These are phyloP conservation scores for Theristicus caerulescens DNA, from an alignment of 2,113 vertebrate species.

Conservation along the genomic window DNA sequence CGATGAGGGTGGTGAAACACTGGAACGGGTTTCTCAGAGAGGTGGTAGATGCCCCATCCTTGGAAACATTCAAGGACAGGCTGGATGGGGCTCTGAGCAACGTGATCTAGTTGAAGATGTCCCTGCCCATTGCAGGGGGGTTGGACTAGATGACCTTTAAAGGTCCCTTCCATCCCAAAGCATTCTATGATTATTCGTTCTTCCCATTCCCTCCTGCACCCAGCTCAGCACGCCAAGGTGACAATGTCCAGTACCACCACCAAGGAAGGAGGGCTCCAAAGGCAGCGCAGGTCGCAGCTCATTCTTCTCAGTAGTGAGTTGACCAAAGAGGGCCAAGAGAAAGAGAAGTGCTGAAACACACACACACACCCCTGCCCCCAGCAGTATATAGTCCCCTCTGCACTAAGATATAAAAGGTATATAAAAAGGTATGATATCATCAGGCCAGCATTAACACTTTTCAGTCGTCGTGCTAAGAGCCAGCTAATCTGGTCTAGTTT, in stretches of 20 bases:
- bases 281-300: not conserved
- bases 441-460: not conserved
- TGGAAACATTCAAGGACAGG: too few relatives aligned
- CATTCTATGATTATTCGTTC: not conserved
- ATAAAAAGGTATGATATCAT: not conserved
- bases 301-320: not conserved
- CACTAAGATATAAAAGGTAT: not conserved
- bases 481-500: not conserved
- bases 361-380: accelerated
- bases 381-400: not conserved
- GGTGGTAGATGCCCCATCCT: too few relatives aligned
- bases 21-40: too few relatives aligned
- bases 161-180: too few relatives aligned
- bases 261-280: accelerated
- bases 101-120: too few relatives aligned
- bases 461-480: not conserved
- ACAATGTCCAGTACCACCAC: not conserved
- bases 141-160: too few relatives aligned
- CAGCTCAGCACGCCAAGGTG: not conserved
- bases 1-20: too few relatives aligned
- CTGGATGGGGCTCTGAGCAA: too few relatives aligned
- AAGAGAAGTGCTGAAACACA: not conserved
- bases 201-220: not conserved
- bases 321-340: not conserved
- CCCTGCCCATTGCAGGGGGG: too few relatives aligned